A percentile compares a stretch with the other conserved stretches of the same genome.
These are phyloP conservation scores for Netelia inedita DNA, from an alignment of 2,888 invertebrate genomes.

Conservation along the genomic window DNA sequence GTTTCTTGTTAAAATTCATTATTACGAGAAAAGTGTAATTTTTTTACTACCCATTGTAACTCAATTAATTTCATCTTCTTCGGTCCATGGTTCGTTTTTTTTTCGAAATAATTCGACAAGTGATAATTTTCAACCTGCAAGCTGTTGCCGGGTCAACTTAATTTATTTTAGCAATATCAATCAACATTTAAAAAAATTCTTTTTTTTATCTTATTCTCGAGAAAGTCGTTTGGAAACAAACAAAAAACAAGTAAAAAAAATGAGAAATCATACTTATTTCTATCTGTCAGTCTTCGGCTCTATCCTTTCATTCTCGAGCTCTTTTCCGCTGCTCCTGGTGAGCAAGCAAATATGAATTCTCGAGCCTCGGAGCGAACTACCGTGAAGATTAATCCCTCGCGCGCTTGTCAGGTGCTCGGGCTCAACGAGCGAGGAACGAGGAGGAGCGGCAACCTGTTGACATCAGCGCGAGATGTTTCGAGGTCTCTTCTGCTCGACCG, in stretches of 20 bases:
- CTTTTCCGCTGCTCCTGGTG: conserved; percentile 5
- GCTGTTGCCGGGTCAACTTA: too few species aligned
- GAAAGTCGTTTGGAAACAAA: not conserved
- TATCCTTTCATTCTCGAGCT: not conserved
- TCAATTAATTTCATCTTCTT: too few species aligned
- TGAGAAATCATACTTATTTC: not conserved
- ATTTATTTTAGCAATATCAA: too few species aligned
- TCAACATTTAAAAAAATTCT: too few species aligned
- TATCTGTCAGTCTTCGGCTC: not conserved
- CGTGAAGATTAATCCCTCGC: conserved; percentile 61
- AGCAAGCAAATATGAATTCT: conserved; percentile 41
- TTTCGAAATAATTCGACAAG: too few species aligned
- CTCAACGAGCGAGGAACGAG: not conserved
- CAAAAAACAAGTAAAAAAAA: too few species aligned
- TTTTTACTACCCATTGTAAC: too few species aligned
- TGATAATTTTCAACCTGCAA: too few species aligned
- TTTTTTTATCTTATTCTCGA: too few species aligned
- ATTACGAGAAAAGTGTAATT: too few species aligned
- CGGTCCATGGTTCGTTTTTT: too few species aligned
- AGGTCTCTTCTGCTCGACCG: conserved; percentile 21
- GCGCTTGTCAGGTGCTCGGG: conserved; percentile 56
- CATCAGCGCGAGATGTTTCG: conserved; percentile 44
- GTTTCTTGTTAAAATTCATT: too few species aligned
- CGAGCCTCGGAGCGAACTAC: conserved; percentile 49
- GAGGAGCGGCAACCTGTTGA: conserved; percentile 63